A percentile compares a stretch with the other conserved stretches of the same genome.
phyloP scores from a whole-genome alignment of 2,113 vertebrate genomes.

The Psophia crepitans region DNA sequence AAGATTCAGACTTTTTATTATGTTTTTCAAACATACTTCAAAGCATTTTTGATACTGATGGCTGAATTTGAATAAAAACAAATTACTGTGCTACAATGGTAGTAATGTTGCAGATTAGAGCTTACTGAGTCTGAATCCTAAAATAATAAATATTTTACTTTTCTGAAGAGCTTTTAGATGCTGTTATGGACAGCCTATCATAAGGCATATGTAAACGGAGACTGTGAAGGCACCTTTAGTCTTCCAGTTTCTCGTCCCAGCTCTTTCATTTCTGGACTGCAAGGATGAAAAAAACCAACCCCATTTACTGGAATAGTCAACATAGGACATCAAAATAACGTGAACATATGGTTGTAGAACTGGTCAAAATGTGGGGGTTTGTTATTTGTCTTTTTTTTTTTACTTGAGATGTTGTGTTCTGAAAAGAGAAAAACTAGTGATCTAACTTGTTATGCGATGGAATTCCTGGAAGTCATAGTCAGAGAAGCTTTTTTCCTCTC shows the following conservation, averaged over 20 bases:
- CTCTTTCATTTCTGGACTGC: neutral
- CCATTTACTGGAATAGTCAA: neutral
- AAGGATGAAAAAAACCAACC: neutral
- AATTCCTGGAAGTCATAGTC: neutral
- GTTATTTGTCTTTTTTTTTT: neutral
- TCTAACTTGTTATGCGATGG: neutral
- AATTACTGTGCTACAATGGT: neutral
- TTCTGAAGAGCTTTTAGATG: neutral
- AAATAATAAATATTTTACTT: neutral
- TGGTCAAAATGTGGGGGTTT: neutral
- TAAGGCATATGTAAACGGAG: neutral
- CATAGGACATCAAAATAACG: neutral
- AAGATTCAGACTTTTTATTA: neutral
- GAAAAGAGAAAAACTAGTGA: neutral
- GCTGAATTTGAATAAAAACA: constrained; percentile 10
- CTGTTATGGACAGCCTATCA: neutral
- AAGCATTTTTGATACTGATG: neutral
- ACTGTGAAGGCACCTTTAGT: neutral
- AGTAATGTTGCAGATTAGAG: neutral
- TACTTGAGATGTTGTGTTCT: neutral
- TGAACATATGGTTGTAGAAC: neutral
- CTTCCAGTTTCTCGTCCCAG: neutral
- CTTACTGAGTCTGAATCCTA: neutral
- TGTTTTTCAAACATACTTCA: constrained; percentile 32
- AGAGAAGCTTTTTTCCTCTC: neutral